Conservation (phyloP, 2,797 vertebrate species). For the Galago senegalensis region DNA sequence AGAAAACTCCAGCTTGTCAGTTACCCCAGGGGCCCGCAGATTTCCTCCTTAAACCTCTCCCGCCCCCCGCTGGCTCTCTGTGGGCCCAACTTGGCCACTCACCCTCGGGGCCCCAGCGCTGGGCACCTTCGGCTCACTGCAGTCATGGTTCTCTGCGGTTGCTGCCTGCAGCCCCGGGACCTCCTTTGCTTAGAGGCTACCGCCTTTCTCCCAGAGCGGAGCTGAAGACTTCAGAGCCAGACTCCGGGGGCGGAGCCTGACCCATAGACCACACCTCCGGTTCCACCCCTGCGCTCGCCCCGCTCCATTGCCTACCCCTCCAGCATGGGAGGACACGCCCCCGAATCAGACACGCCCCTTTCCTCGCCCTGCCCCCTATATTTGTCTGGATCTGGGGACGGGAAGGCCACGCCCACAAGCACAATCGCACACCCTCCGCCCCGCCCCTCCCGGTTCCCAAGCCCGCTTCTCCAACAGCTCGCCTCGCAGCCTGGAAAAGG, state of each 20-base stretch:
- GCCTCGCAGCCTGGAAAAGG: not conserved
- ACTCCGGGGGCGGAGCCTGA: slow-evolving; percentile 75
- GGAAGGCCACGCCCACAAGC: not conserved
- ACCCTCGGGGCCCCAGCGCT: slow-evolving; percentile 86
- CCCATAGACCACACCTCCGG: not conserved
- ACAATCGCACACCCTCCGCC: not conserved
- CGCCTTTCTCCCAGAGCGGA: slow-evolving; percentile 62
- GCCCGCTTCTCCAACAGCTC: slow-evolving; percentile 63
- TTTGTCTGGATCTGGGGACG: fast-evolving
- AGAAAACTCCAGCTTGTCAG: slow-evolving; percentile 31
- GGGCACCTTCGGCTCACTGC: slow-evolving; percentile 88
- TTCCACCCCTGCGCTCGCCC: not conserved
- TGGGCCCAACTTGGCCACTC: slow-evolving; percentile 72
- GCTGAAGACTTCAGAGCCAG: slow-evolving; percentile 73
- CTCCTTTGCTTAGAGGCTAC: slow-evolving; percentile 20
- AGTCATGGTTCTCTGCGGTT: slow-evolving; percentile 81
- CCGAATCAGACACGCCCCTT: not conserved
- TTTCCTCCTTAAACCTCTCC: not conserved
- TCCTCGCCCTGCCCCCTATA: not conserved
- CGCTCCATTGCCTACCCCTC: slow-evolving; percentile 40
- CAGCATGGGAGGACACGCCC: not conserved
- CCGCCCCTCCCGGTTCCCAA: not conserved
- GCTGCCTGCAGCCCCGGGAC: not conserved
- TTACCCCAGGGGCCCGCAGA: not conserved
- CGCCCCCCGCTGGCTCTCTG: not conserved